phyloP scores from a whole-genome alignment of 2,113 vertebrate species.

The Cettia cetti region DNA sequence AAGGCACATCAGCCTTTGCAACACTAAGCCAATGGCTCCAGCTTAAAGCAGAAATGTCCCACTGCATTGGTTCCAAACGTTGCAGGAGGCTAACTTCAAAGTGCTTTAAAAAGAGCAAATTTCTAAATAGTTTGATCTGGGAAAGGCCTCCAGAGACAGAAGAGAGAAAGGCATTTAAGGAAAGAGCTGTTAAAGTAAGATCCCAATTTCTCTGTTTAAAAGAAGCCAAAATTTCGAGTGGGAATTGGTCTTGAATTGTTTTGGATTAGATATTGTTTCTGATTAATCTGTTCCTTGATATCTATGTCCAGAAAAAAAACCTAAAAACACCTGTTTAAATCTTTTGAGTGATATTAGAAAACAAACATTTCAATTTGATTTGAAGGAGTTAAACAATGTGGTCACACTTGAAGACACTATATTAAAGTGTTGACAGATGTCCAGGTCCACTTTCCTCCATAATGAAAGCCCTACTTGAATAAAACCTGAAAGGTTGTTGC shows the following conservation, averaged over 20 bases:
- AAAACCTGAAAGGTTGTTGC: slow-evolving; percentile 68
- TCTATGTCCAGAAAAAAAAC: background rate
- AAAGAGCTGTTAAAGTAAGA: background rate
- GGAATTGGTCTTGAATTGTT: background rate
- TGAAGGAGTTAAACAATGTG: slow-evolving; percentile 31
- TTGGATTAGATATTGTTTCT: background rate
- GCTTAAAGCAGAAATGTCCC: background rate
- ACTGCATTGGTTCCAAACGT: background rate
- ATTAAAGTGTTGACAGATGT: slow-evolving; percentile 78
- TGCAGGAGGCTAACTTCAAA: background rate
- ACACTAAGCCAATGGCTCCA: background rate
- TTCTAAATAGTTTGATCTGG: background rate
- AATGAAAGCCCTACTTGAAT: slow-evolving; percentile 61
- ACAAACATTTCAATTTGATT: slow-evolving; percentile 9
- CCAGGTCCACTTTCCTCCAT: slow-evolving; percentile 55
- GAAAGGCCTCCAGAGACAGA: background rate
- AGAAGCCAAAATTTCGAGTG: background rate
- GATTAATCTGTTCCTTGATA: background rate
- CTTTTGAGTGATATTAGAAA: background rate
- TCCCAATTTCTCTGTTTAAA: background rate
- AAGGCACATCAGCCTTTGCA: background rate
- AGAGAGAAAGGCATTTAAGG: background rate
- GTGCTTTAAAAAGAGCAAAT: background rate
- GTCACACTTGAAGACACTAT: slow-evolving; percentile 42
- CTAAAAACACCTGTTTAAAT: background rate